phyloP scores from a whole-genome alignment of 2,113 vertebrate genomes.

The Embiotoca jacksoni region DNA sequence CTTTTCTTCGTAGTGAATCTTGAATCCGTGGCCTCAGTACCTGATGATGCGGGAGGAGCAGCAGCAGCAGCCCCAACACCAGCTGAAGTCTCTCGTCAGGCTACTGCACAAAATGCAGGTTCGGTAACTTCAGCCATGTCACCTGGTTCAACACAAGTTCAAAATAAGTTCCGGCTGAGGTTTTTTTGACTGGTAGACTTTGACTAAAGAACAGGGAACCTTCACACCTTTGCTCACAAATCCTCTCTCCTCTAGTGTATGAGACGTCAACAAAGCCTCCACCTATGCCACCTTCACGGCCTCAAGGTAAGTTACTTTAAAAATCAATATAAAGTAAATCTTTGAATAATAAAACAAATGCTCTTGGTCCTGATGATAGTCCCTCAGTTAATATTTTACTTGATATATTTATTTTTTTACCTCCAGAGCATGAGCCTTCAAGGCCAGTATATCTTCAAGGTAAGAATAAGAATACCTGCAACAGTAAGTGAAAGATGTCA shows the following conservation, averaged over 20 bases:
- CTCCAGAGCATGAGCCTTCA: conserved; percentile 4
- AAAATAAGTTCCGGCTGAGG: background rate
- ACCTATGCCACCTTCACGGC: conserved; percentile 36
- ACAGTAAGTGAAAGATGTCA: background rate
- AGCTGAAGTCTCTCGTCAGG: background rate
- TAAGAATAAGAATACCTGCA: conserved; percentile 6
- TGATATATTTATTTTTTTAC: background rate
- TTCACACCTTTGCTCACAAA: background rate
- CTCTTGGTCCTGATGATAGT: background rate
- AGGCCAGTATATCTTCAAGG: conserved; percentile 23
- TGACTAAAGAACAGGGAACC: background rate
- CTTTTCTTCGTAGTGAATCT: conserved; percentile 70
- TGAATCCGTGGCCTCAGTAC: background rate
- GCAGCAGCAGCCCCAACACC: background rate
- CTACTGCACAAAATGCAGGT: conserved; percentile 52
- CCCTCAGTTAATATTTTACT: background rate
- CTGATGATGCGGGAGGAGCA: conserved; percentile 3
- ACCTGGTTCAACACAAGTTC: background rate
- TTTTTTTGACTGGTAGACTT: background rate
- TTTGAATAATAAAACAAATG: background rate
- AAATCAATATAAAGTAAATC: background rate
- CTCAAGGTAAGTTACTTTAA: conserved; percentile 37
- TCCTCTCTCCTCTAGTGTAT: conserved; percentile 43
- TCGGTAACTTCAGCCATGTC: background rate
- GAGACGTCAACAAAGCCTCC: conserved; percentile 29